Percentiles rank a stretch among this genome's conserved stretches.
Conservation (phyloP, 2,888 invertebrate species). For the Brachypalpus laphriformis region DNA sequence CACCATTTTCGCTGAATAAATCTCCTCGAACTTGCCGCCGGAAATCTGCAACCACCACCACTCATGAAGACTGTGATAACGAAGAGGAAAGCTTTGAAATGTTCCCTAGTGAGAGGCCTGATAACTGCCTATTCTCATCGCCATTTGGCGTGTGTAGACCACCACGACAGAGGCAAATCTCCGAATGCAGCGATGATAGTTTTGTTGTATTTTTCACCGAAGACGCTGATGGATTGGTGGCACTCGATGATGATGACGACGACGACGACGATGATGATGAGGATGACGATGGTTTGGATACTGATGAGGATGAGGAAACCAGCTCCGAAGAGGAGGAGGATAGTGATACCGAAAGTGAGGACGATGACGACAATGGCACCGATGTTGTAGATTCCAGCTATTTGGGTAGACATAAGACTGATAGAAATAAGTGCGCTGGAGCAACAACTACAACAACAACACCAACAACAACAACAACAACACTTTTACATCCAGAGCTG, state of each 20-base stretch:
- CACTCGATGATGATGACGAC: slow-evolving; percentile 40
- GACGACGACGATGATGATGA: slow-evolving; percentile 58
- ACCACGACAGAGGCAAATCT: slow-evolving; percentile 74
- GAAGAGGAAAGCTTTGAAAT: slow-evolving; percentile 70
- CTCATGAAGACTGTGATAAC: slow-evolving; percentile 49
- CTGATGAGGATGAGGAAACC: slow-evolving; percentile 32
- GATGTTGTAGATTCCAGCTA: slow-evolving; percentile 63
- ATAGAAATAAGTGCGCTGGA: slow-evolving; percentile 58
- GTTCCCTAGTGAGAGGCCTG: slow-evolving; percentile 39
- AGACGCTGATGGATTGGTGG: slow-evolving; percentile 65
- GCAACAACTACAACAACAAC: too few species aligned
- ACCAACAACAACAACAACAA: background rate
- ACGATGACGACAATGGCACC: slow-evolving; percentile 32
- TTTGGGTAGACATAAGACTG: slow-evolving; percentile 62
- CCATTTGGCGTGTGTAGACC: slow-evolving; percentile 5
- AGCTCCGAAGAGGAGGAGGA: slow-evolving; percentile 25
- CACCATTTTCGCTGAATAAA: slow-evolving; percentile 57
- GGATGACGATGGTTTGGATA: slow-evolving; percentile 29
- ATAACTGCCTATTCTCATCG: slow-evolving; percentile 18
- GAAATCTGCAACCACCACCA: slow-evolving; percentile 1
- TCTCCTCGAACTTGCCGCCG: slow-evolving; percentile 8
- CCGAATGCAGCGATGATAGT: slow-evolving; percentile 77
- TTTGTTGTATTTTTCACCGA: slow-evolving; percentile 76
- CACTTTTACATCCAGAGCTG: background rate
- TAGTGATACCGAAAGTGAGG: slow-evolving; percentile 14